Percentiles rank a stretch among this genome's conserved stretches.
Conservation (phyloP, 2,113 vertebrate genomes). For the Cynopterus brachyotis region DNA sequence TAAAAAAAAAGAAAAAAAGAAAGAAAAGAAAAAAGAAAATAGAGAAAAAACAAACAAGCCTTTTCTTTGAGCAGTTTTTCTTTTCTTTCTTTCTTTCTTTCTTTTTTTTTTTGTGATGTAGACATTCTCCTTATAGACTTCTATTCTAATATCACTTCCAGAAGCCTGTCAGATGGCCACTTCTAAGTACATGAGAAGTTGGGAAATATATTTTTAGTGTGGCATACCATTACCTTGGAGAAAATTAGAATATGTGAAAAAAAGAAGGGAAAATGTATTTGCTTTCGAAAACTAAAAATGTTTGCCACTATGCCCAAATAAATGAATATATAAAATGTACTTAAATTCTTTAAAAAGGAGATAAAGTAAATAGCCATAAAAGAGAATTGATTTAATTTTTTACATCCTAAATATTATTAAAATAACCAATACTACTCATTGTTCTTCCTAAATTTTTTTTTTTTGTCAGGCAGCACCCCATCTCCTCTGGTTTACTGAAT, state of each 20-base stretch:
- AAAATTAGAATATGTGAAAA: slow-evolving; percentile 18
- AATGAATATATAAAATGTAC: slow-evolving; percentile 6
- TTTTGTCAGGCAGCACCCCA: not conserved
- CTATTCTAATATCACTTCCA: not conserved
- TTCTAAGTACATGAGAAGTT: not conserved
- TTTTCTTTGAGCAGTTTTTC: not conserved
- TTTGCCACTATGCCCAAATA: not conserved
- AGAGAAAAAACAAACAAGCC: not conserved
- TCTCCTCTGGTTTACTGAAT: not conserved
- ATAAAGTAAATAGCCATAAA: not conserved
- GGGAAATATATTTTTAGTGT: not conserved
- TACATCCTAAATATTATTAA: not conserved
- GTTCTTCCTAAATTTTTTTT: not conserved
- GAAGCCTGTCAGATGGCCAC: not conserved
- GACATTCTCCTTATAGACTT: not conserved
- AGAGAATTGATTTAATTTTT: not conserved
- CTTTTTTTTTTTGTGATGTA: not conserved
- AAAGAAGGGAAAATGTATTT: not conserved
- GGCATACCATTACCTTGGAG: not conserved
- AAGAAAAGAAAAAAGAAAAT: not conserved
- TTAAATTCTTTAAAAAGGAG: not conserved
- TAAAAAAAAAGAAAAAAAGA: not conserved
- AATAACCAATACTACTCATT: not conserved
- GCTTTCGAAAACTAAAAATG: not conserved
- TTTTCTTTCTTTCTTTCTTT: too few relatives aligned